Base-by-base conservation (phyloP, 2,797 vertebrate species). In the Girardinus metallicus region DNA sequence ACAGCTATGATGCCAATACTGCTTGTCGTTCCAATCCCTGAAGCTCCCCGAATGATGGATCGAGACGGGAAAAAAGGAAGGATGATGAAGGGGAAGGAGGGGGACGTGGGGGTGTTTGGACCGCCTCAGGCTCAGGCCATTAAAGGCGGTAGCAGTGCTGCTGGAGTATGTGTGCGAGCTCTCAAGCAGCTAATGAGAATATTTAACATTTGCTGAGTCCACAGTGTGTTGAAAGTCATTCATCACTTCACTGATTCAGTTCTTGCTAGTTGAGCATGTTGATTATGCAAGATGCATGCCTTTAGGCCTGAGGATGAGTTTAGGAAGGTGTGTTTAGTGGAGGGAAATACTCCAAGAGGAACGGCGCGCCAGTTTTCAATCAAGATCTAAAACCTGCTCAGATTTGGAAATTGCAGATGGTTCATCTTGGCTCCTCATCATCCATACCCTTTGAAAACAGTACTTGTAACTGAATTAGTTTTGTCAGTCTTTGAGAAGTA, bases 171-270 rank as follows among this genome's bases (percentile, higher is more conserved):
- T 75, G 86, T 82, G 84, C 76, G 83, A 90, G 91, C 92, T 89
- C 88, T 94, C 91, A 89, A 91, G 83, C 93, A 92, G 88, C 90
- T 94, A 94, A 94, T 95, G 93, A 95, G 94, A 94, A 94, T 93
- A 92, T 95, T 95, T 93, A 93, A 93, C 92, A 92, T 95, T 94
- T 92, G 93, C 94, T 93, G 93, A 95, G 91, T 94, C 93, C 84
- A 90, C 89, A 90, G 85, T 86, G 91, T 87, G 88, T 86, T 91
- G 80, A 80, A 90, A 92, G 87, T 90, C 92, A 91, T 94, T 93
- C 90, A 92, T 93, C 94, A 93, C 91, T 80, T 72, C 74, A 83
- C 87, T 82, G 89, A 88, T 91, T 91, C 83, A 66, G 80, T 68
- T 83, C 87, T 80, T 80, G 44, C 75, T 80, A 49, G 83, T 86